These are phyloP conservation scores for Glyphotaelius pellucidus DNA, from an alignment of 2,888 invertebrate genomes.

Conservation along the genomic window DNA sequence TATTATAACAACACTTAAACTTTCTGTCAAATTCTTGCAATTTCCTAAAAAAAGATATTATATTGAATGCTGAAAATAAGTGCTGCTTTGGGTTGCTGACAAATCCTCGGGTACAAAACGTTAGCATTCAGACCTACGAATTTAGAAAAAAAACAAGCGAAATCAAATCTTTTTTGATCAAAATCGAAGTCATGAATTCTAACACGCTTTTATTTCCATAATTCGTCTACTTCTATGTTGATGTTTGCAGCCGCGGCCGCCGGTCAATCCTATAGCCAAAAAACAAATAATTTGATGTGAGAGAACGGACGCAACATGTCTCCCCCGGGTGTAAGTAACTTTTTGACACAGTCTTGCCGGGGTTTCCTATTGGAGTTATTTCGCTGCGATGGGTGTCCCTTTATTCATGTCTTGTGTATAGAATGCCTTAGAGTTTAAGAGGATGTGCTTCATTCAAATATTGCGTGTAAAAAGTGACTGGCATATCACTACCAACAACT, in stretches of 20 bases:
- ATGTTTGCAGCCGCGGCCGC: not conserved
- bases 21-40: not conserved
- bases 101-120: too few species aligned
- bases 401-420: not conserved
- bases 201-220: not conserved
- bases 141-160: not conserved
- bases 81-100: too few species aligned
- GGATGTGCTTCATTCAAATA: not conserved
- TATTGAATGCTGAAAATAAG: not conserved
- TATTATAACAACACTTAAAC: too few species aligned
- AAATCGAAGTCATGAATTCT: constrained; percentile 2
- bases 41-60: not conserved
- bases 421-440: not conserved
- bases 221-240: not conserved
- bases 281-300: constrained; percentile 23
- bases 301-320: not conserved
- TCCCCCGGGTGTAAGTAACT: not conserved
- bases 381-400: constrained; percentile 4
- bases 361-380: constrained; percentile 1
- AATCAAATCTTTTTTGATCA: not conserved
- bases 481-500: too few species aligned
- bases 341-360: constrained; percentile 12
- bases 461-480: too few species aligned
- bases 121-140: not conserved
- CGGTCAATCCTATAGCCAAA: constrained; percentile 3